Evolutionary conservation across 2,113 vertebrate species (phyloP).

Genomic region (Pollimyrus isidori): DNA sequence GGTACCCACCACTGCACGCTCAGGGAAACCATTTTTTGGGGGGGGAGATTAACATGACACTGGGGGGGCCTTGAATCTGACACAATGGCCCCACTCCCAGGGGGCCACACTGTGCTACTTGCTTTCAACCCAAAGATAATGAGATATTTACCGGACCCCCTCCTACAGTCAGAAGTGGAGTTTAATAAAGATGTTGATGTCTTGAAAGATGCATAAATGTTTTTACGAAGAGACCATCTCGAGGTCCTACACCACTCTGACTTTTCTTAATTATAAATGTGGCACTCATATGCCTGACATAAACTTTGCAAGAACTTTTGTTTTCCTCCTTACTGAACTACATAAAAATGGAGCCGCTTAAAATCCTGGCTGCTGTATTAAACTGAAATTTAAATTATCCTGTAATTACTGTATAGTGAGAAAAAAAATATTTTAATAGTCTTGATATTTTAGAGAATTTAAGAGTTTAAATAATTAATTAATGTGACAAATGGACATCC

Average conservation of each 20-base stretch:
- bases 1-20: constrained; percentile 23
- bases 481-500: neutral
- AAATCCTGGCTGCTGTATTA: neutral
- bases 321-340: neutral
- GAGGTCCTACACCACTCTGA: neutral
- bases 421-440: neutral
- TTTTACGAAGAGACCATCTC: neutral
- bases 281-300: neutral
- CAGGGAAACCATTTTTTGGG: constrained; percentile 46
- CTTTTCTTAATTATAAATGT: neutral
- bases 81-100: constrained; percentile 36
- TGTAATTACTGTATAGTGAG: neutral
- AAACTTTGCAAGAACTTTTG: neutral
- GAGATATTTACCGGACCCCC: constrained; percentile 26
- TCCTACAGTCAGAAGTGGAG: constrained; percentile 12
- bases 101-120: constrained; percentile 32
- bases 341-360: neutral
- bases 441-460: neutral
- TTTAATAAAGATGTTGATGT: neutral
- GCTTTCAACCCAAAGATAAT: constrained; percentile 31
- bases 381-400: neutral
- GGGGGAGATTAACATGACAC: constrained; percentile 47
- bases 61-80: constrained; percentile 40
- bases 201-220: neutral
- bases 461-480: too few relatives aligned